A percentile compares a stretch with the other conserved stretches of the same genome.
These are phyloP conservation scores for Euphydryas editha DNA, from an alignment of 2,888 invertebrate species.

Conservation along the genomic window DNA sequence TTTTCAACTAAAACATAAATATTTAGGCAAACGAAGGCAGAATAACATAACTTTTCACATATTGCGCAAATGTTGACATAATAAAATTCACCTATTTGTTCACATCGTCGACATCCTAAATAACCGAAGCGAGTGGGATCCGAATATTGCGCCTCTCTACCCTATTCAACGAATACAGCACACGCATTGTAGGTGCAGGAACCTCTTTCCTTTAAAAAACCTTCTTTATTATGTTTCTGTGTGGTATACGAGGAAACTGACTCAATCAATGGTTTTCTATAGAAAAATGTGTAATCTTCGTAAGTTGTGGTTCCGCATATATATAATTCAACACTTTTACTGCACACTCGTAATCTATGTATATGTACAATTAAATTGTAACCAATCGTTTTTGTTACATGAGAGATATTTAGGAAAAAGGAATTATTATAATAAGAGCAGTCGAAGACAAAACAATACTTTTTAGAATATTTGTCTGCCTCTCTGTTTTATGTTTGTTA, in stretches of 20 bases:
- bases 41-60: constrained; percentile 31
- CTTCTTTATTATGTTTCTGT: constrained; percentile 79
- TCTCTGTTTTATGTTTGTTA: too few species aligned
- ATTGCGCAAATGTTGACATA: constrained; percentile 44
- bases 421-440: too few species aligned
- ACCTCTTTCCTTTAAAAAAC: constrained; percentile 79
- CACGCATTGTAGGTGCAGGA: constrained; percentile 76
- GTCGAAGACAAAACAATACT: too few species aligned
- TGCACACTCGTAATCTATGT: too few species aligned
- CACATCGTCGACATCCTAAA: constrained; percentile 62
- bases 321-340: constrained; percentile 67
- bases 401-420: too few species aligned
- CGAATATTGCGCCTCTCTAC: constrained; percentile 65
- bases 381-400: too few species aligned
- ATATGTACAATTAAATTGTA: too few species aligned
- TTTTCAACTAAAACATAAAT: constrained; percentile 18
- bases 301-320: constrained; percentile 73
- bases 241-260: constrained; percentile 82
- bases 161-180: constrained; percentile 63
- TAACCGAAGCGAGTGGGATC: constrained; percentile 63
- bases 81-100: constrained; percentile 64
- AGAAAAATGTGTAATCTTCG: constrained; percentile 80
- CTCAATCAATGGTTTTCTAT: constrained; percentile 81
- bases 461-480: too few species aligned
- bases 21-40: constrained; percentile 14